phyloP scores from a whole-genome alignment of 2,888 invertebrate species.

The Leptarthrus brevirostris region DNA sequence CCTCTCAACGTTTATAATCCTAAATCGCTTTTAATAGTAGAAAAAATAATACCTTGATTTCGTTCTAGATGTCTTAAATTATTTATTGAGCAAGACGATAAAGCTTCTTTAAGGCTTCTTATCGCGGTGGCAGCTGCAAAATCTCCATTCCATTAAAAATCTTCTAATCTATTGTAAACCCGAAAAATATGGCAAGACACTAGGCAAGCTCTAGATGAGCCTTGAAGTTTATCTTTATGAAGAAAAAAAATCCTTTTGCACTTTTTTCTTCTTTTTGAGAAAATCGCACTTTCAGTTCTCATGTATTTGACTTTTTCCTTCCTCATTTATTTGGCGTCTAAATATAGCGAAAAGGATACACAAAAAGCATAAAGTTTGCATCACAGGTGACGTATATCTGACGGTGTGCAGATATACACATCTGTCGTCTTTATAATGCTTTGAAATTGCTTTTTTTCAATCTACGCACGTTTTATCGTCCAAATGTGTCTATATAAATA shows the following conservation, averaged over 20 bases:
- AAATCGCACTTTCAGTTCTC: constrained; percentile 3
- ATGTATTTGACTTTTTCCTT: constrained; percentile 33
- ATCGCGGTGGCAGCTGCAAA: no score
- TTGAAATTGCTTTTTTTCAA: constrained; percentile 47
- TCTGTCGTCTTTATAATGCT: constrained; percentile 45
- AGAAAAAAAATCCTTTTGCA: constrained; percentile 8
- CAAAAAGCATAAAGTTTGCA: constrained; percentile 15
- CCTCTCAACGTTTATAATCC: no score
- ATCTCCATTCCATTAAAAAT: no score
- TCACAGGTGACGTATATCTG: not conserved
- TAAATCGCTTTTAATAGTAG: no score
- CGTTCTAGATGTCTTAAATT: no score
- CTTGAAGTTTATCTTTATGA: constrained; percentile 19
- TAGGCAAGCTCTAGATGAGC: not conserved
- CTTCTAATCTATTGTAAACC: constrained; percentile 18
- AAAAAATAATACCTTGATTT: no score
- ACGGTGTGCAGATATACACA: constrained; percentile 13
- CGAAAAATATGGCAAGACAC: constrained; percentile 17
- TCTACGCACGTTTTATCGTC: constrained; percentile 48
- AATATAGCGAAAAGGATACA: constrained; percentile 30
- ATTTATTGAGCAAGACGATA: no score
- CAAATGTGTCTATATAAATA: constrained; percentile 45
- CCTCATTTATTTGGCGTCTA: constrained; percentile 34
- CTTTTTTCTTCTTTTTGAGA: no score
- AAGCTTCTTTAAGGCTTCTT: no score